Evolutionary conservation across 1,140 invertebrate genomes (phyloP).

Genomic region (Bombus pyrosoma): DNA sequence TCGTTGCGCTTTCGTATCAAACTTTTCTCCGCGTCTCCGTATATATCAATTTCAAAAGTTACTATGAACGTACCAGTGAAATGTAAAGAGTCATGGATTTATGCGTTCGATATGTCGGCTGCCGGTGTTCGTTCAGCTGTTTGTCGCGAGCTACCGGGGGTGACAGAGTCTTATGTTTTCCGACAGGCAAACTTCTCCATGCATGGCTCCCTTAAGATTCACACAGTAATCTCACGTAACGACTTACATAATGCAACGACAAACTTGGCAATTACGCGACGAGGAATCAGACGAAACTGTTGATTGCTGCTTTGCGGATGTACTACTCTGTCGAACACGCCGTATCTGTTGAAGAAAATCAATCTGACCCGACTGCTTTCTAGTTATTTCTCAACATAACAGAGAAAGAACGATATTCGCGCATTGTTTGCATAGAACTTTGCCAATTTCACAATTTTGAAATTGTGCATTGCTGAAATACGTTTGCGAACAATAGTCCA

Average conservation of each 20-base stretch:
- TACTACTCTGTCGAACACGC: not conserved
- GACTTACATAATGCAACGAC: constrained; percentile 29
- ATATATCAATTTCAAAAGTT: constrained; percentile 30
- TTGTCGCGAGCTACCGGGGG: not conserved
- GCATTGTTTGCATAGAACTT: not conserved
- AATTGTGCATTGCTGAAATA: not conserved
- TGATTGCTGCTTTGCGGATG: constrained; percentile 11
- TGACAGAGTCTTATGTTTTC: not conserved
- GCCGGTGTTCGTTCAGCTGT: constrained; percentile 31
- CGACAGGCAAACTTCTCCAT: constrained; percentile 10
- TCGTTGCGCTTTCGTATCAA: not conserved
- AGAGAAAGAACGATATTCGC: not conserved
- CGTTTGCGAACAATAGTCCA: not conserved
- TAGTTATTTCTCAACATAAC: not conserved
- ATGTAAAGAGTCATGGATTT: constrained; percentile 28
- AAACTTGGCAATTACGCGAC: constrained; percentile 35
- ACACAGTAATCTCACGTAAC: constrained; percentile 7
- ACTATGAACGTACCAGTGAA: not conserved
- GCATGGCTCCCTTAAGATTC: constrained; percentile 29
- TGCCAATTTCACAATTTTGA: not conserved
- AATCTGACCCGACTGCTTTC: not conserved
- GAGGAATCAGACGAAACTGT: constrained; percentile 16
- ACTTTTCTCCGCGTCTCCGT: not conserved
- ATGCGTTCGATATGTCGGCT: constrained; percentile 26
- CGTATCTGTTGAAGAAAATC: not conserved